These are phyloP conservation scores for Uloborus diversus DNA, from an alignment of 1,140 invertebrate species.

Conservation along the genomic window DNA sequence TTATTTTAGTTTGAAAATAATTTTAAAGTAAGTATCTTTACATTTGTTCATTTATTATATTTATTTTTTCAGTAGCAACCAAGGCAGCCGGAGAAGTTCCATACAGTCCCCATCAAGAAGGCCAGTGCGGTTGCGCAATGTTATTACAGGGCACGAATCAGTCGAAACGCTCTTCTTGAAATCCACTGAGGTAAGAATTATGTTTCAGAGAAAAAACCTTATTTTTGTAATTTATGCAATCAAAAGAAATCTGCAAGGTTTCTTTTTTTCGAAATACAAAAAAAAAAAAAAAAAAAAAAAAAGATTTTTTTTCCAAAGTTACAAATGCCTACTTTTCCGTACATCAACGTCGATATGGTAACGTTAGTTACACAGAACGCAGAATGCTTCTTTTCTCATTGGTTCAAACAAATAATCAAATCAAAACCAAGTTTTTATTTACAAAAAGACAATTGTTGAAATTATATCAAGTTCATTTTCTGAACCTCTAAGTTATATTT, in stretches of 20 bases:
- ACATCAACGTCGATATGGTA: too few relatives aligned
- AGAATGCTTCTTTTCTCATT: too few relatives aligned
- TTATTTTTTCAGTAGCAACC: slow-evolving; percentile 34
- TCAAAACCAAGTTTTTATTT: slow-evolving; percentile 13
- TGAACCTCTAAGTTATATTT: too few relatives aligned
- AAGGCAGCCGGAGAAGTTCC: slow-evolving; percentile 38
- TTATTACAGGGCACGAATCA: slow-evolving; percentile 71
- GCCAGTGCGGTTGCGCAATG: slow-evolving; percentile 71
- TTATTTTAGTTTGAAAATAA: too few relatives aligned
- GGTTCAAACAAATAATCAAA: too few relatives aligned
- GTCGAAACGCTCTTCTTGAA: slow-evolving; percentile 72
- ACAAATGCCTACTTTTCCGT: too few relatives aligned
- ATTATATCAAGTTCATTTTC: too few relatives aligned
- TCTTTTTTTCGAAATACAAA: not conserved
- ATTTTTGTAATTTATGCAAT: not conserved
- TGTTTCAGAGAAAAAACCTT: not conserved
- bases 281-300: not conserved
- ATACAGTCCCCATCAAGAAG: slow-evolving; percentile 50
- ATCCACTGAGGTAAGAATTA: slow-evolving; percentile 68
- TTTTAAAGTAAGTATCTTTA: too few relatives aligned
- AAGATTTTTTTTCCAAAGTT: not conserved
- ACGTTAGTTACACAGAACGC: too few relatives aligned
- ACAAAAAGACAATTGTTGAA: too few relatives aligned
- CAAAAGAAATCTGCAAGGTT: not conserved
- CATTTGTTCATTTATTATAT: too few relatives aligned